Evolutionary conservation across 2,797 vertebrate genomes (phyloP).

Genomic region (Cuculus canorus): DNA sequence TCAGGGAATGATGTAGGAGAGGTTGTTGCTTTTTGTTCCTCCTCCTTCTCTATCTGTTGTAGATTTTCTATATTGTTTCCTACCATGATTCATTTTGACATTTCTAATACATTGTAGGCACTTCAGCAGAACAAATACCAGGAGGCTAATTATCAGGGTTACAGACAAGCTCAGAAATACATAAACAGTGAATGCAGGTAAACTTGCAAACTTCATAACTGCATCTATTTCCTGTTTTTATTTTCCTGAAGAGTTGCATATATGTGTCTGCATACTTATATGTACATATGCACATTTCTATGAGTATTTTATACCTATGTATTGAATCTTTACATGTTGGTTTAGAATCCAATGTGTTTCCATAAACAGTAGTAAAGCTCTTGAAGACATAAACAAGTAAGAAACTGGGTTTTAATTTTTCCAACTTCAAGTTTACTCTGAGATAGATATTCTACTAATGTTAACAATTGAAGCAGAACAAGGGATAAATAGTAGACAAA

Average conservation of each 20-base stretch:
- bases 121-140: slow-evolving; percentile 30
- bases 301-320: background rate
- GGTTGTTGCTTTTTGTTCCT: background rate
- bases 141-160: slow-evolving; percentile 52
- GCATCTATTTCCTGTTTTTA: background rate
- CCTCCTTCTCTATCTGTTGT: background rate
- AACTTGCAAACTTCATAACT: background rate
- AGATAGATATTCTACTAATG: background rate
- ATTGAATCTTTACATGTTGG: slow-evolving; percentile 11
- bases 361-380: slow-evolving; percentile 6
- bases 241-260: background rate
- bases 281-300: background rate
- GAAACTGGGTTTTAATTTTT: background rate
- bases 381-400: slow-evolving; percentile 13
- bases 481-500: background rate
- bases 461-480: background rate
- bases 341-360: background rate
- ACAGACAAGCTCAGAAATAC: slow-evolving; percentile 20
- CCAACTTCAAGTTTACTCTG: background rate
- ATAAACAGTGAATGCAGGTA: background rate
- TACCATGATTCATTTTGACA: slow-evolving; percentile 37
- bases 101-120: slow-evolving; percentile 24
- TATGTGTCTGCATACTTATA: background rate
- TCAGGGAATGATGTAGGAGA: background rate
- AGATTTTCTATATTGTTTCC: slow-evolving; percentile 22